These are phyloP conservation scores for Pemphredon lugubris DNA, from an alignment of 2,888 invertebrate species.

Conservation along the genomic window DNA sequence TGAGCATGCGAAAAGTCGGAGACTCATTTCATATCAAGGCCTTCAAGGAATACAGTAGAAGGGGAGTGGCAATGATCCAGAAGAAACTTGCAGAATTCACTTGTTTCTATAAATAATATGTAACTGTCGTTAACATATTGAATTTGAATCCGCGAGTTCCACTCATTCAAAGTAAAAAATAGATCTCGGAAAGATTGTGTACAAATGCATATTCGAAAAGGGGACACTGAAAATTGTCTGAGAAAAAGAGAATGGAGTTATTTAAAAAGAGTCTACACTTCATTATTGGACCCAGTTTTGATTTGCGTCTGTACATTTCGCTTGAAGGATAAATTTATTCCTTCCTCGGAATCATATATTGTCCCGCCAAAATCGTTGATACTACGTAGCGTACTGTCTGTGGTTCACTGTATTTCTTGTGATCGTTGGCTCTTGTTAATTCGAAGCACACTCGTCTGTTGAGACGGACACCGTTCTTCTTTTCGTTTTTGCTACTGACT, in stretches of 20 bases:
- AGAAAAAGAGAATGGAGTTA: not conserved
- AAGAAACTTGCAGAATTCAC: slow-evolving; percentile 17
- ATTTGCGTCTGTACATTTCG: too few relatives aligned
- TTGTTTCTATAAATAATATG: slow-evolving; percentile 50
- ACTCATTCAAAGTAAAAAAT: too few relatives aligned
- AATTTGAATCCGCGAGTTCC: too few relatives aligned
- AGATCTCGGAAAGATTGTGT: too few relatives aligned
- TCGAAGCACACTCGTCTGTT: slow-evolving; percentile 1
- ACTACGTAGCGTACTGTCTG: not conserved
- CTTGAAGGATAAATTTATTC: not conserved
- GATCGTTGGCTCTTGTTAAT: slow-evolving; percentile 12
- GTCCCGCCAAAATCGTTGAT: too few relatives aligned
- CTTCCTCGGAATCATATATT: not conserved
- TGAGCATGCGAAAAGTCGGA: slow-evolving; percentile 8
- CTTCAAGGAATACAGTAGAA: slow-evolving; percentile 19
- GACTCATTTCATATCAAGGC: slow-evolving; percentile 38
- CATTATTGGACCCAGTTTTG: too few relatives aligned
- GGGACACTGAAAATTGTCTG: too few relatives aligned
- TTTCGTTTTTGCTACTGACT: not conserved
- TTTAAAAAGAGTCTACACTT: too few relatives aligned
- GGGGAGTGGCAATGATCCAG: slow-evolving; percentile 54
- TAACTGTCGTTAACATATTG: not conserved
- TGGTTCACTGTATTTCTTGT: slow-evolving; percentile 1
- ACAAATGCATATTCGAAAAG: too few relatives aligned
- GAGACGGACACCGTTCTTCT: not conserved